Conservation (phyloP, 2,888 invertebrate species). For the Pseudococcus viburni region DNA sequence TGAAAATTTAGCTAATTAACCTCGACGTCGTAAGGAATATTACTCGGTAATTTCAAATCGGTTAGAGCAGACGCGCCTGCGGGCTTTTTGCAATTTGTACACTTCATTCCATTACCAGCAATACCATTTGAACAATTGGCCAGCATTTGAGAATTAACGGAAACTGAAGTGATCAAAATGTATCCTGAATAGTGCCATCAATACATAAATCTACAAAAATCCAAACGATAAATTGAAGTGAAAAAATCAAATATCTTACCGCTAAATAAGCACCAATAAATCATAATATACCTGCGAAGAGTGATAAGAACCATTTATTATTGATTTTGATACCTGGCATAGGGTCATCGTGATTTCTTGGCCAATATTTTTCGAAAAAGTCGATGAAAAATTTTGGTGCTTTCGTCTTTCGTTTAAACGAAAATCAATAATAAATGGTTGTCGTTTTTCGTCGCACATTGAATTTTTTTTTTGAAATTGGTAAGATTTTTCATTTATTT, state of each 20-base stretch:
- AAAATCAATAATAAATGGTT: too few species aligned
- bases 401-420: too few species aligned
- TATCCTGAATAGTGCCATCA: neutral
- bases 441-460: too few species aligned
- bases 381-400: too few species aligned
- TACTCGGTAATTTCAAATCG: neutral
- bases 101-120: neutral
- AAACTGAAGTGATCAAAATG: neutral
- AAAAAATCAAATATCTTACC: slow-evolving; percentile 2
- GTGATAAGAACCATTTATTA: neutral
- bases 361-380: neutral
- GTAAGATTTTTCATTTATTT: too few species aligned
- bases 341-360: neutral
- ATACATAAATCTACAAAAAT: neutral
- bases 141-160: neutral
- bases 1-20: neutral
- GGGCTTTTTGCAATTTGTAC: neutral
- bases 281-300: neutral
- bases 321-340: neutral
- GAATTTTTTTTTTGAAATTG: too few species aligned
- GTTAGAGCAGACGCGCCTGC: neutral
- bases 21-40: neutral
- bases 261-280: neutral
- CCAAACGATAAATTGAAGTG: too few species aligned
- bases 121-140: neutral